Evolutionary conservation across 2,797 vertebrate species (phyloP), one percentile per base, ranked within the genome.

Genomic region (Tokudaia muenninki): DNA sequence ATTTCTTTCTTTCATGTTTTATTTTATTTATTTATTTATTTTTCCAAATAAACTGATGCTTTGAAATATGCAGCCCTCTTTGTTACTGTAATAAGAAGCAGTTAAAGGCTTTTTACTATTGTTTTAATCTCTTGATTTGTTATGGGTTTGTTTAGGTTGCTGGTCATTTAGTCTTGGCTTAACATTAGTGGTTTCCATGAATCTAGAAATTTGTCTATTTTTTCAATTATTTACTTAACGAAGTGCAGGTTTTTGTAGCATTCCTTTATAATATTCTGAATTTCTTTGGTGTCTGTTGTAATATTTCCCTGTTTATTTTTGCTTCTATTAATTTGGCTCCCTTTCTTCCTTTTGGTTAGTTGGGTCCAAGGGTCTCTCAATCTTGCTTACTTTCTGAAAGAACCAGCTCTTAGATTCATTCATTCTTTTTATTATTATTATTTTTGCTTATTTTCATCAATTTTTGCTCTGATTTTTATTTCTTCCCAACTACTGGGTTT

Each of bases 21-120:
- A 34, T 75, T 90, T 95, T 29, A 47, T 65, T 91, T 29, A 44
- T 80, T 93, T 90, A 80, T 34, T 92, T 77, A 13, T 31, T 94
- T 87, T 74, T 11, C 14, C 16, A 72, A 90, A 80, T 52, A 80
- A 65, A 80, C 47, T 37, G 29, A 29, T 91, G 37, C 70, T 96
- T 82, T 37, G 79, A 67, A 90, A 92, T 47, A 83, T 24, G 47
- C 16, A 26, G 7, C 13, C 41, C 11, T 74, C 41, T 75, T 83
- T 93, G 17, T 59, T 72, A 52, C 8, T 37, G 22, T 72, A 72
- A 37, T 41, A 72, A 87, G 84, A 55, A 87, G 65, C 65, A 87
- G 47, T 29, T 37, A 72, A 74, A 74, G 65, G 4, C 65, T 72
- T 67, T 52, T 87, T n/a, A 87, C 24, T 70, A 87, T 41, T 83